phyloP scores from a whole-genome alignment of 2,888 invertebrate genomes.

The Limnephilus auricula region DNA sequence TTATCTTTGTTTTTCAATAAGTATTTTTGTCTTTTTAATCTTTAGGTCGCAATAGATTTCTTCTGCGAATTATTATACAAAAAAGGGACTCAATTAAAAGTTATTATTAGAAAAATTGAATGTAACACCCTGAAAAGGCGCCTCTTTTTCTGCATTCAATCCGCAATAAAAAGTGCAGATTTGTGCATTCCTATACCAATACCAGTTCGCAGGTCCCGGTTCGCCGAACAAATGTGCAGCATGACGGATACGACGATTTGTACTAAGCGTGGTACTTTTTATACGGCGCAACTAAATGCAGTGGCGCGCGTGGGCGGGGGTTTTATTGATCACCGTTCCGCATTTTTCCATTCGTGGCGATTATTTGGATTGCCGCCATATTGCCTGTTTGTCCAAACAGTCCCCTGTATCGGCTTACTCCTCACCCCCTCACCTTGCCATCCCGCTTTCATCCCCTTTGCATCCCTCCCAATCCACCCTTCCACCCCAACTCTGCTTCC shows the following conservation, averaged over 20 bases:
- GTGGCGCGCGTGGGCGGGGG: constrained; percentile 14
- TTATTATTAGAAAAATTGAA: too few species aligned
- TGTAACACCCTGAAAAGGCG: not conserved
- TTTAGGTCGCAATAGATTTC: too few species aligned
- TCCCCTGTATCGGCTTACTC: constrained; percentile 60
- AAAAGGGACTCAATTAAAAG: too few species aligned
- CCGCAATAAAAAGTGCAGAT: not conserved
- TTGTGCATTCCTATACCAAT: not conserved
- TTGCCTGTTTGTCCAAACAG: constrained; percentile 66
- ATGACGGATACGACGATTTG: constrained; percentile 36
- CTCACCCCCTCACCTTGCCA: constrained; percentile 22
- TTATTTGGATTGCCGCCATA: constrained; percentile 67
- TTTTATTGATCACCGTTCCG: constrained; percentile 60
- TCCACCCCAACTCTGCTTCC: not conserved
- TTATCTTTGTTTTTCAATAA: too few species aligned
- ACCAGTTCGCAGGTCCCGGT: not conserved
- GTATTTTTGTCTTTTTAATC: too few species aligned
- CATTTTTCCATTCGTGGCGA: constrained; percentile 66
- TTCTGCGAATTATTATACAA: too few species aligned
- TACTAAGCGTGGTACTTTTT: constrained; percentile 6
- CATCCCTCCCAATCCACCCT: not conserved
- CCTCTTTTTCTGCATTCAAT: not conserved
- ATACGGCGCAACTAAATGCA: constrained; percentile 29
- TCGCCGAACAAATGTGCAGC: constrained; percentile 22
- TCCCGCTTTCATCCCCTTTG: not conserved